Base-by-base conservation (phyloP, 2,113 vertebrate species). In the Datnioides undecimradiatus region DNA sequence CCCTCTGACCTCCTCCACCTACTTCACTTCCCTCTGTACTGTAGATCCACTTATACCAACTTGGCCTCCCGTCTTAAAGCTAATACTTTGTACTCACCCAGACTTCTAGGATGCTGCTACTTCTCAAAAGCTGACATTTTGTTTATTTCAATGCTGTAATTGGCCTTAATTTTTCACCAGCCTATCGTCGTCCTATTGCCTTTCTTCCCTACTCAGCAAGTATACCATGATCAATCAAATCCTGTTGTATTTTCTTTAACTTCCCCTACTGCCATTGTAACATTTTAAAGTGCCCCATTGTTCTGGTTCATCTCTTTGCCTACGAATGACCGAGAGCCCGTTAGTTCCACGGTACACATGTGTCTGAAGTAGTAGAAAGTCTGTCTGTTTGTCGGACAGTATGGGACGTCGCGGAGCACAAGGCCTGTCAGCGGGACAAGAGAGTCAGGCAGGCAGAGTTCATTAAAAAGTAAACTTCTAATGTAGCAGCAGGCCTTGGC, bases 381-480 rank as follows among this genome's bases (percentile, higher is more conserved):
- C n/a, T n/a, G n/a, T n/a, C n/a, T 45, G 40, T 54, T 60, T 66
- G 51, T 80, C 69, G 54, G 57, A 82, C 60, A 80, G 23, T 63
- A 27, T 27, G 43, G 75, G 55, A 60, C 41, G 67, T 76, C 23
- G 17, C 25, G 2, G 5, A 34, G n/a, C 38, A 27, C 60, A 67
- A 34, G 40, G 45, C 27, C 82, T 62, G 57, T 59, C 76, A 48
- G 51, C 25, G 54, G 27, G 27, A 67, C 69, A 69, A 43, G 52
- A 60, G 43, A 51, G 72, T n/a, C 63, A 12, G 57, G 14, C 74
- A 59, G 57, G 48, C 48, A 48, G 82, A 77, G 85, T 88, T 90
- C 85, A 91, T 92, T 92, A 92, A 92, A 92, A 90, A 92, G 79
- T 92, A 83, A 93, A 91, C 71, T 79, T 88, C 73, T 85, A 83